Conservation (phyloP, 2,113 vertebrate genomes). For the Poeciliopsis occidentalis region DNA sequence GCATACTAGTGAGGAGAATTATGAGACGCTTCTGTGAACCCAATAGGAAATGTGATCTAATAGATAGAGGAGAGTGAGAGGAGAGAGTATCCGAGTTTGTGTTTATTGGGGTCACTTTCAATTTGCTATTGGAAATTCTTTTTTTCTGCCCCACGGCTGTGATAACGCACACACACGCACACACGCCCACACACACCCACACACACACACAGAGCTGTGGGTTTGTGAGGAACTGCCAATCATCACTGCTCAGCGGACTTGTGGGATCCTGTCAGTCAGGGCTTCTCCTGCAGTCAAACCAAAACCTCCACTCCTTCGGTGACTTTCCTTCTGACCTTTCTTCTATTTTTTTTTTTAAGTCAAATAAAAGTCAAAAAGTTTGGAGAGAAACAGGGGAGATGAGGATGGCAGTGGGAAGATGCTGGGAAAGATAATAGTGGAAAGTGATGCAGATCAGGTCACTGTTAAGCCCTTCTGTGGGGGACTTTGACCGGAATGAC, state of each 20-base stretch:
- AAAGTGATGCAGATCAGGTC: too few species aligned
- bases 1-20: too few species aligned
- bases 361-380: neutral
- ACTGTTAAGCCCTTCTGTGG: too few species aligned
- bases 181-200: neutral
- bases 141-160: constrained; percentile 16
- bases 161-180: neutral
- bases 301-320: constrained; percentile 25
- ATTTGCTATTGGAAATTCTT: constrained; percentile 29
- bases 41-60: too few species aligned
- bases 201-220: constrained; percentile 1
- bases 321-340: neutral
- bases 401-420: too few species aligned
- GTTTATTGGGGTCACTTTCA: constrained; percentile 46
- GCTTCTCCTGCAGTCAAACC: constrained; percentile 11
- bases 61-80: too few species aligned
- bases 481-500: too few species aligned
- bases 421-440: too few species aligned
- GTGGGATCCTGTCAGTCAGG: constrained; percentile 45
- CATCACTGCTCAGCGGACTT: constrained; percentile 28
- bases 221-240: constrained; percentile 3
- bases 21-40: neutral
- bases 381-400: too few species aligned
- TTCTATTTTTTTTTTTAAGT: neutral
- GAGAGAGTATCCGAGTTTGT: too few species aligned